These are phyloP conservation scores for Xiphias gladius DNA, from an alignment of 2,113 vertebrate genomes.

Conservation along the genomic window DNA sequence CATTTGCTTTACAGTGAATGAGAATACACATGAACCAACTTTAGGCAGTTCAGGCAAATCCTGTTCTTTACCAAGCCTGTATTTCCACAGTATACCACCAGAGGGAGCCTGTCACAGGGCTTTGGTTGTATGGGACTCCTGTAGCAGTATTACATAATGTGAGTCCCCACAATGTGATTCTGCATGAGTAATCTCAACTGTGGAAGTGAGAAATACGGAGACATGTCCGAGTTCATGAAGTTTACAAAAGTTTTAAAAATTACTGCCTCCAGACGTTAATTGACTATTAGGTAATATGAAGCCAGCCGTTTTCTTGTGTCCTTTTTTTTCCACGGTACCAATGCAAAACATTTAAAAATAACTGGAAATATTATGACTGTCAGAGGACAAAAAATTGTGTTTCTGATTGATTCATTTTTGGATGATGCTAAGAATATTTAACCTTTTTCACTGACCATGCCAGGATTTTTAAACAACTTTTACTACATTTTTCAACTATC, in stretches of 20 bases:
- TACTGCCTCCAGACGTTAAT: neutral
- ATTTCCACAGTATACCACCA: slow-evolving; percentile 53
- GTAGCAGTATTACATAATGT: slow-evolving; percentile 72
- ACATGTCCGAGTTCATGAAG: slow-evolving; percentile 8
- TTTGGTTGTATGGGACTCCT: slow-evolving; percentile 31
- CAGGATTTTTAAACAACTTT: neutral
- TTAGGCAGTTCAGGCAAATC: neutral
- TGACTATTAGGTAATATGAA: neutral
- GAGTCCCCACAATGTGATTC: slow-evolving; percentile 39
- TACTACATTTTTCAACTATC: neutral
- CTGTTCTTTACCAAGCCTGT: slow-evolving; percentile 6
- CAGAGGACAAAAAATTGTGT: neutral
- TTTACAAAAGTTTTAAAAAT: neutral
- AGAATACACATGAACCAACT: slow-evolving; percentile 4
- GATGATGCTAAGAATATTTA: neutral
- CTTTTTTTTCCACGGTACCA: neutral
- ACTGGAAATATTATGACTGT: neutral
- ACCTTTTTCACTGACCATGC: neutral
- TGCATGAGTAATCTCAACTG: slow-evolving; percentile 57
- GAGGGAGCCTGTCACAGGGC: slow-evolving; percentile 52
- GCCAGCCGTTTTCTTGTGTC: neutral
- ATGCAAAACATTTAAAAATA: neutral
- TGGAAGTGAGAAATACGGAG: slow-evolving; percentile 15
- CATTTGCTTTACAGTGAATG: neutral
- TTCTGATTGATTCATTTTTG: neutral